Evolutionary conservation across 2,113 vertebrate species (phyloP).

Genomic region (Xiphias gladius): DNA sequence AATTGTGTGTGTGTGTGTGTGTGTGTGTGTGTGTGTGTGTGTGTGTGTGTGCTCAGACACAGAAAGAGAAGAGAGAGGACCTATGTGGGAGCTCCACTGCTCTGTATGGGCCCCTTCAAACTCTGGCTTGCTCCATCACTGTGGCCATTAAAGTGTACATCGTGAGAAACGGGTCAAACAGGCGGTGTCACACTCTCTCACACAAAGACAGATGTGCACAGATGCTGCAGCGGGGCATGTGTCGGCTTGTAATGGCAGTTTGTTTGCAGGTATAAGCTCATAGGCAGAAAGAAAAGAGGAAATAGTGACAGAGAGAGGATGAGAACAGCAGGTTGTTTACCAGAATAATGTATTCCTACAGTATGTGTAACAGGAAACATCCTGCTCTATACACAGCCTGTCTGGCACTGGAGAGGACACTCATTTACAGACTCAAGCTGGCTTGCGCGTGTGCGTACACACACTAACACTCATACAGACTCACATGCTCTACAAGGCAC

Average conservation of each 20-base stretch:
- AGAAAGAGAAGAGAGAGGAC: slow-evolving; percentile 36
- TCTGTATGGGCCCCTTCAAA: slow-evolving; percentile 48
- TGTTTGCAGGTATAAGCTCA: slow-evolving; percentile 19
- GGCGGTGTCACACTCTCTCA: not conserved
- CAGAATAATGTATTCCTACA: slow-evolving; percentile 48
- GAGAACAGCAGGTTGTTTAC: slow-evolving; percentile 27
- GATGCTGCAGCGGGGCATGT: slow-evolving; percentile 29
- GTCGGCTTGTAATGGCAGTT: slow-evolving; percentile 23
- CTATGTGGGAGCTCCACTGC: slow-evolving; percentile 50
- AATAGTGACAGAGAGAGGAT: not conserved
- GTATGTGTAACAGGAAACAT: slow-evolving; percentile 52
- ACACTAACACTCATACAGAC: slow-evolving; percentile 18
- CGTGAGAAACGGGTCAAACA: slow-evolving; percentile 43
- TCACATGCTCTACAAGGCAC: slow-evolving; percentile 9
- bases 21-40: no score
- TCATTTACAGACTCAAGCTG: slow-evolving; percentile 32
- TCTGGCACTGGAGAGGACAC: slow-evolving; percentile 64
- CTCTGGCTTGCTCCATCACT: slow-evolving; percentile 36
- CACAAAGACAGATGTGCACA: slow-evolving; percentile 9
- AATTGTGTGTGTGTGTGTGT: slow-evolving; percentile 32
- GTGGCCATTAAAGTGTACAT: slow-evolving; percentile 50
- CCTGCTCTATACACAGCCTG: slow-evolving; percentile 52
- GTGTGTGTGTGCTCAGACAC: slow-evolving; percentile 31
- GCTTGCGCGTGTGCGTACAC: slow-evolving; percentile 1
- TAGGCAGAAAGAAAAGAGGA: slow-evolving; percentile 8